A percentile compares a stretch with the other conserved stretches of the same genome.
These are phyloP conservation scores for Irena cyanogastra DNA, from an alignment of 2,113 vertebrate species.

Conservation along the genomic window DNA sequence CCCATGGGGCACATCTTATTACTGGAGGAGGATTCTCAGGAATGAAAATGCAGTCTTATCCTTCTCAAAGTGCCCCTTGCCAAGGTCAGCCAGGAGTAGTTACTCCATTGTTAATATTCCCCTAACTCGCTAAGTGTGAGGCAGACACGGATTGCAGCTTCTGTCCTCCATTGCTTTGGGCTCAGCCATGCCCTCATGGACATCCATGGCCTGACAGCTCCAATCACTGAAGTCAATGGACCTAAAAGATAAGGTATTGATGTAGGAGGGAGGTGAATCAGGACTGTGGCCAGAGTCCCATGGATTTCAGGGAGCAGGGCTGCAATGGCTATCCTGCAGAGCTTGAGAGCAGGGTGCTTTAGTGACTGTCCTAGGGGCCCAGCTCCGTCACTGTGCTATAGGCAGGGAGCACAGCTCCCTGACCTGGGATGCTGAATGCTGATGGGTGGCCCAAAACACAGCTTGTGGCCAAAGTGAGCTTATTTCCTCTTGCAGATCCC, in stretches of 20 bases:
- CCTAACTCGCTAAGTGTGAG: background rate
- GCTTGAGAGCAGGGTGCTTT: background rate
- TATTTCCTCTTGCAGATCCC: background rate
- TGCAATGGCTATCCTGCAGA: accelerated
- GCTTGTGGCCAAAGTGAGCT: background rate
- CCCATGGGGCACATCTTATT: background rate
- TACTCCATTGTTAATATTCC: background rate
- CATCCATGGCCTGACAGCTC: background rate
- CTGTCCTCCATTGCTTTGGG: background rate
- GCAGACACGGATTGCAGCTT: background rate
- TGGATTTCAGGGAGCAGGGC: background rate
- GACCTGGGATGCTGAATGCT: background rate
- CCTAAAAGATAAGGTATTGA: background rate
- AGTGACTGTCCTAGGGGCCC: background rate
- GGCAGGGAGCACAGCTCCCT: background rate
- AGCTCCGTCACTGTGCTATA: background rate
- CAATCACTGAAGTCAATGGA: background rate
- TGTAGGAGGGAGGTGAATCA: background rate
- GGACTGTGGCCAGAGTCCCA: background rate
- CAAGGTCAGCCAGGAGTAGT: constrained; percentile 39
- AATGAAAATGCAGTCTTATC: constrained; percentile 39
- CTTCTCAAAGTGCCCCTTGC: constrained; percentile 30
- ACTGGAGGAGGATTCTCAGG: background rate
- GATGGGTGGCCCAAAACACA: background rate
- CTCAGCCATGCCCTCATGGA: background rate